Evolutionary conservation across 2,113 vertebrate species (phyloP).

Genomic region (Rhinolophus sinicus): DNA sequence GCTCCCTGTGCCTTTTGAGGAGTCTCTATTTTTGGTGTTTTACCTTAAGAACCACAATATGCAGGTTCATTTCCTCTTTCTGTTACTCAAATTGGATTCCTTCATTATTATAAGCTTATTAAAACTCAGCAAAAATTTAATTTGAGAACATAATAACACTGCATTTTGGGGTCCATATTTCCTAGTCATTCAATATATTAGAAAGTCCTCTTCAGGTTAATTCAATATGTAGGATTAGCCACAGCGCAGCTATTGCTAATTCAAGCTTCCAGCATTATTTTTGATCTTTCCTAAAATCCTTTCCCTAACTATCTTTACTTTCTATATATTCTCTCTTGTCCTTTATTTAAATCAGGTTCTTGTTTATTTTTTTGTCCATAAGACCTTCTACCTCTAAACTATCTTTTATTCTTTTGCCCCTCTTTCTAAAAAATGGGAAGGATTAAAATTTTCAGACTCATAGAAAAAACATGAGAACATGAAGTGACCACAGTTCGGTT

Average conservation of each 20-base stretch:
- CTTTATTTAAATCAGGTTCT: not conserved
- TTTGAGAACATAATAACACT: not conserved
- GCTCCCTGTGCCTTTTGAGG: not conserved
- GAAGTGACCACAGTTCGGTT: not conserved
- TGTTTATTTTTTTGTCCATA: not conserved
- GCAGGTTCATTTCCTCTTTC: not conserved
- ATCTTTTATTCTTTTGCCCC: not conserved
- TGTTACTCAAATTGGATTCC: not conserved
- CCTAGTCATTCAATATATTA: not conserved
- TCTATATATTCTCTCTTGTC: not conserved
- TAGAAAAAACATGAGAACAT: not conserved
- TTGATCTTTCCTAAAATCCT: not conserved
- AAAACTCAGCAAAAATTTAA: not conserved
- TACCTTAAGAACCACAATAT: not conserved
- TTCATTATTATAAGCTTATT: not conserved
- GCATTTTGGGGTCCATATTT: not conserved
- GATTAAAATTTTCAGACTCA: not conserved
- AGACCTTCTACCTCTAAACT: not conserved
- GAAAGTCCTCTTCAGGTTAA: not conserved
- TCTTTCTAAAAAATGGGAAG: not conserved
- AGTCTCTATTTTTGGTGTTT: not conserved
- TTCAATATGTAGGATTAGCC: not conserved
- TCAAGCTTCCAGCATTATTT: too few species aligned
- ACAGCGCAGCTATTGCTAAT: not conserved
- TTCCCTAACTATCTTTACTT: not conserved